Base-by-base conservation (phyloP, 2,113 vertebrate genomes). In the Oenanthe oenanthe region DNA sequence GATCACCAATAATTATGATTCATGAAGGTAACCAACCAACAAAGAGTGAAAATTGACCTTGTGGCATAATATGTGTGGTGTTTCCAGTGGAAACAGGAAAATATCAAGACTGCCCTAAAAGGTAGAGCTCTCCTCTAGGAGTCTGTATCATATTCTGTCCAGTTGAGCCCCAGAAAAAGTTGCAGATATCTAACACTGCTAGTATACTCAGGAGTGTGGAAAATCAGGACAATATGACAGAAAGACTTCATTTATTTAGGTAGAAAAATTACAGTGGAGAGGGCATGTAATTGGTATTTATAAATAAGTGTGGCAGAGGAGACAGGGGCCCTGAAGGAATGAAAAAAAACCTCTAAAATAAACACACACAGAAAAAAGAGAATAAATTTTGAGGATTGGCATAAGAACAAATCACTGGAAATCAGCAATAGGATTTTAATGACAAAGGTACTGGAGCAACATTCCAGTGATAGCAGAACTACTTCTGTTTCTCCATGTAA, bases 1-100 rank as follows among this genome's bases (percentile, higher is more conserved):
- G 16, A 60, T 19, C 24, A 79, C 22, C 4, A 56, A 19, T 43
- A 78, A 67, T 51, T 85, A 40, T 11, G 38, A 24, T 60, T 73
- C n/a, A 54, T 12, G 1, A 1, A 57, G 25, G 40, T 54, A 72
- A 53, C 29, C 70, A 48, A 68, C 28, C 5, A 81, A 58, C 4
- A 17, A 53, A 73, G 32, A 66, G 0, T 62, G 47, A 78, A 77
- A 88, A 75, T 67, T 0, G 0, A 3, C 21, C 11, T 58, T 0
- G 0, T 9, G 9, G 8, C 31, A 4, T 47, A 71, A 67, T 8
- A 47, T 0, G 0, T 10, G 8, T 42, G 25, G 13, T 42, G 45
- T 89, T 70, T 63, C 19, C 57, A 78, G 31, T 34, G 24, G 57
- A 81, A 63, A 81, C 0, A 66, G 22, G 65, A 89, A 92, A 71